phyloP scores from a whole-genome alignment of 2,888 invertebrate species.

The Acanthopleura granulata region DNA sequence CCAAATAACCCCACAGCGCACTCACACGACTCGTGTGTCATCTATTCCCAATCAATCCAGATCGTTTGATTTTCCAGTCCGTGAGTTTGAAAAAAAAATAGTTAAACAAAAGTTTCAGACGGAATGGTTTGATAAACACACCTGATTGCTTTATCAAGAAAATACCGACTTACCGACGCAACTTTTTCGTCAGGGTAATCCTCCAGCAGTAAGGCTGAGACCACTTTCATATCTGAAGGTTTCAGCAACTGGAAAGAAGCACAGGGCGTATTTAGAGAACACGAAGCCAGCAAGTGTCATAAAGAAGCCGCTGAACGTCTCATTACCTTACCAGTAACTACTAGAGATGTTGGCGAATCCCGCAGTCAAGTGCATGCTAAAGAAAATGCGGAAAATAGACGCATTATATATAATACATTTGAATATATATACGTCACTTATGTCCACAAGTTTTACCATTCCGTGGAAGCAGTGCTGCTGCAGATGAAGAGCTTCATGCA shows the following conservation, averaged over 20 bases:
- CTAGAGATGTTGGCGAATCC: slow-evolving; percentile 4
- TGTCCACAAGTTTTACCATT: not conserved
- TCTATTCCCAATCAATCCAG: not conserved
- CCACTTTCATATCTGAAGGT: slow-evolving; percentile 12
- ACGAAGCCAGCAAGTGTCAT: slow-evolving; percentile 11
- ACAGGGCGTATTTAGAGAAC: not conserved
- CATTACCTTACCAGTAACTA: not conserved
- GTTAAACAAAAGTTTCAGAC: slow-evolving; percentile 4
- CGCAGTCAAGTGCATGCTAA: not conserved
- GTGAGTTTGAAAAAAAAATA: not conserved
- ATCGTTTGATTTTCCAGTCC: not conserved
- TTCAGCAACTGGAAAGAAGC: slow-evolving; percentile 16
- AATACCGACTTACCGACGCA: not conserved
- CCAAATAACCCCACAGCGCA: too few relatives aligned
- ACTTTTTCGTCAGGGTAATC: not conserved
- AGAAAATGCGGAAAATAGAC: not conserved
- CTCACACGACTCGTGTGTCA: too few relatives aligned
- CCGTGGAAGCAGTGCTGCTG: not conserved
- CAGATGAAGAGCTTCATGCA: not conserved
- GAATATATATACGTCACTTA: not conserved
- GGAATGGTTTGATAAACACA: not conserved
- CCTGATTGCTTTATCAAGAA: slow-evolving; percentile 11
- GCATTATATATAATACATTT: not conserved
- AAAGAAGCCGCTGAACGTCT: slow-evolving; percentile 1
- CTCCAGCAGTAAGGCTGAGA: slow-evolving; percentile 13